Percentiles rank a stretch among this genome's conserved stretches.
Evolutionary conservation across 2,113 vertebrate genomes (phyloP).

Genomic region (Emydura subglobosa): DNA sequence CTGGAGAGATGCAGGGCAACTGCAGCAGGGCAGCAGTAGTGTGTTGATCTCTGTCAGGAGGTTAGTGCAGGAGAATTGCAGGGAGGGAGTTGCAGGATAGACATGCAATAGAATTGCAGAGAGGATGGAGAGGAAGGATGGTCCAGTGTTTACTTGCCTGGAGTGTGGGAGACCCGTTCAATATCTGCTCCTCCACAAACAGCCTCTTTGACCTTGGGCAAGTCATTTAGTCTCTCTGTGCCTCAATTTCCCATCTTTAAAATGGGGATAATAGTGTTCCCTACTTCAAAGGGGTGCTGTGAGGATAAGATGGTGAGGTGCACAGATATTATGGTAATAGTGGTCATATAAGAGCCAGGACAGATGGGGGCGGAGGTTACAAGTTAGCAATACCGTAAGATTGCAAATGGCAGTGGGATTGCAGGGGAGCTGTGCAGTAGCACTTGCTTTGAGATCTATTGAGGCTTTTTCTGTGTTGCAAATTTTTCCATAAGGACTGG

Average conservation of each 20-base stretch:
- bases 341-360: not conserved
- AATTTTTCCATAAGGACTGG: not conserved
- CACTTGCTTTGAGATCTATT: not conserved
- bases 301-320: not conserved
- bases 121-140: not conserved
- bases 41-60: not conserved
- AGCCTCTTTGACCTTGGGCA: not conserved
- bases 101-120: not conserved
- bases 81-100: not conserved
- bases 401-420: not conserved
- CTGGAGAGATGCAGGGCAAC: conserved; percentile 27
- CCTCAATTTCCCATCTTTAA: not conserved
- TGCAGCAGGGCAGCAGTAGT: not conserved
- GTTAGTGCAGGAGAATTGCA: not conserved
- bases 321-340: not conserved
- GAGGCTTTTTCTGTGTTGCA: not conserved
- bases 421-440: not conserved
- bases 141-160: not conserved
- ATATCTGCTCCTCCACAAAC: not conserved
- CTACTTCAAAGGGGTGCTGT: not conserved
- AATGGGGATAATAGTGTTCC: not conserved
- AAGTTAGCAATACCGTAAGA: not conserved
- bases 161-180: not conserved
- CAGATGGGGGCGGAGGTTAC: not conserved
- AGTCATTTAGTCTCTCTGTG: not conserved